Evolutionary conservation across 1,140 invertebrate species (phyloP).

Genomic region (Gonatopus flavifemur): DNA sequence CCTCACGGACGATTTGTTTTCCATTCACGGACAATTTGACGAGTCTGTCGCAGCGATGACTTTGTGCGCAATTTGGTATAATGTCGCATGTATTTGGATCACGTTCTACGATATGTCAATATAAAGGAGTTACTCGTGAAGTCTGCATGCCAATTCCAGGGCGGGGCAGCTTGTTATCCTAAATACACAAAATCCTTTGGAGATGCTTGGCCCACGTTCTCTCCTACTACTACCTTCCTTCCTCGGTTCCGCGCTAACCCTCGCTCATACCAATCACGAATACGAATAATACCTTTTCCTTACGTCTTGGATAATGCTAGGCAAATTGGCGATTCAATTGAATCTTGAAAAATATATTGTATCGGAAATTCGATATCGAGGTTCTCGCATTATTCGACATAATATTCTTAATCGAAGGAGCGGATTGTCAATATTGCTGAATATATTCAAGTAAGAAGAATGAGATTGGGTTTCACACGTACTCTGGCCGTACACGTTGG

Average conservation of each 20-base stretch:
- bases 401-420: too few species aligned
- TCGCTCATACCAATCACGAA: not conserved
- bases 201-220: slow-evolving; percentile 40
- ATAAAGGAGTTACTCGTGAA: slow-evolving; percentile 54
- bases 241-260: slow-evolving; percentile 9
- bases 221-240: slow-evolving; percentile 4
- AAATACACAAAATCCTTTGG: slow-evolving; percentile 60
- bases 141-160: slow-evolving; percentile 55
- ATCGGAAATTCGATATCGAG: too few species aligned
- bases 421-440: too few species aligned
- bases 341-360: slow-evolving; percentile 49
- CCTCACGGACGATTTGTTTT: slow-evolving; percentile 49
- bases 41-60: slow-evolving; percentile 25
- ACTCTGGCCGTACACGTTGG: not conserved
- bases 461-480: too few species aligned
- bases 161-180: slow-evolving; percentile 58
- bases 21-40: slow-evolving; percentile 52
- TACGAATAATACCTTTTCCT: too few species aligned
- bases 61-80: slow-evolving; percentile 55
- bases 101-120: slow-evolving; percentile 60
- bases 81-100: slow-evolving; percentile 61
- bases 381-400: too few species aligned
- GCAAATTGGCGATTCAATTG: slow-evolving; percentile 60
- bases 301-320: slow-evolving; percentile 53
- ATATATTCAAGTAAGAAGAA: too few species aligned